Conservation (phyloP, 2,797 vertebrate species). For the Channa striata region DNA sequence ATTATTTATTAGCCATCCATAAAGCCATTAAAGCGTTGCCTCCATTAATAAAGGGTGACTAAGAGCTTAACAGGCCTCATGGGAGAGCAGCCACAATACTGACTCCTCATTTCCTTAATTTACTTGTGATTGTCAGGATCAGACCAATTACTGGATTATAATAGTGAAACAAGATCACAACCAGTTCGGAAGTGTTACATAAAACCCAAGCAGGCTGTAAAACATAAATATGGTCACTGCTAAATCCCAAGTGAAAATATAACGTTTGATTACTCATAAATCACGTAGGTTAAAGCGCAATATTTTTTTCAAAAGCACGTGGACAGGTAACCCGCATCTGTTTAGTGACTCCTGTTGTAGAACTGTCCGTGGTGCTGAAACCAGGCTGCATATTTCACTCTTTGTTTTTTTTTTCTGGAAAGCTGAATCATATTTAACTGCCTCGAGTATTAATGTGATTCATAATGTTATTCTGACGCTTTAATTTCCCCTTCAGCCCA, state of each 20-base stretch:
- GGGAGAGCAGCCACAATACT: slow-evolving; percentile 9
- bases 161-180: slow-evolving; percentile 1
- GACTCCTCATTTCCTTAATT: slow-evolving; percentile 15
- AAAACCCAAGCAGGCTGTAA: neutral
- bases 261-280: neutral
- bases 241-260: neutral
- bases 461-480: neutral
- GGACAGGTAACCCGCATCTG: slow-evolving; percentile 59
- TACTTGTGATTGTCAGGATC: slow-evolving; percentile 11
- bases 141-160: slow-evolving; percentile 21
- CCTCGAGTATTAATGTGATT: accelerated
- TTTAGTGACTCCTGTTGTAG: slow-evolving; percentile 39
- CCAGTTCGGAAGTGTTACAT: too few relatives aligned
- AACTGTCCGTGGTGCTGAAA: slow-evolving; percentile 86
- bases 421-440: neutral
- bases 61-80: neutral
- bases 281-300: accelerated
- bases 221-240: neutral
- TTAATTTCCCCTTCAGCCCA: neutral
- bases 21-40: neutral
- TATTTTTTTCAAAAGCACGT: neutral
- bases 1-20: neutral
- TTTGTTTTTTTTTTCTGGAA: neutral
- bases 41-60: neutral
- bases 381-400: slow-evolving; percentile 15